phyloP scores from a whole-genome alignment of 2,113 vertebrate species.

The Corythoichthys haematopterus region DNA sequence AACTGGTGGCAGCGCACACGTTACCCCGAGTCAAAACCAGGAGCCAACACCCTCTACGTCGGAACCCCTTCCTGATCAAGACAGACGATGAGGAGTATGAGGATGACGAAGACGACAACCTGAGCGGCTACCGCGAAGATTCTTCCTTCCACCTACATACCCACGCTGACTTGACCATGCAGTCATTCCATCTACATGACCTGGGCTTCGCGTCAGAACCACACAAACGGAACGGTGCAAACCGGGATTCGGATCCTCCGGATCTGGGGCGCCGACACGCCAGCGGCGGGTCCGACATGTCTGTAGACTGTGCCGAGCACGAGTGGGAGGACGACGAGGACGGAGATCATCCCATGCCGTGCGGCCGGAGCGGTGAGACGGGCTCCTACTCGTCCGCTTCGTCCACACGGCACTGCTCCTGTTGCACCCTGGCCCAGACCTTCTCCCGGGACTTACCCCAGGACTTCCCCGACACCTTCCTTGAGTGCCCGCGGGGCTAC shows the following conservation, averaged over 20 bases:
- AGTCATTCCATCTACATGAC: slow-evolving; percentile 79
- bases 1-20: slow-evolving; percentile 50
- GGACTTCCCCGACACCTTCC: slow-evolving; percentile 67
- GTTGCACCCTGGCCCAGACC: slow-evolving; percentile 71
- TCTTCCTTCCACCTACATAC: slow-evolving; percentile 87
- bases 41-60: slow-evolving; percentile 64
- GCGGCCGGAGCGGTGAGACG: slow-evolving; percentile 56
- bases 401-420: slow-evolving; percentile 69
- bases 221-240: slow-evolving; percentile 71
- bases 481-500: slow-evolving; percentile 82
- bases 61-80: slow-evolving; percentile 88
- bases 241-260: slow-evolving; percentile 73
- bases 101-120: slow-evolving; percentile 61
- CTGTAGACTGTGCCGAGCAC: slow-evolving; percentile 81
- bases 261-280: slow-evolving; percentile 75
- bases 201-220: slow-evolving; percentile 68
- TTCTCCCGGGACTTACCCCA: slow-evolving; percentile 64
- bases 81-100: slow-evolving; percentile 66
- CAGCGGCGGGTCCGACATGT: slow-evolving; percentile 81
- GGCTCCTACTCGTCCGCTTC: slow-evolving; percentile 74
- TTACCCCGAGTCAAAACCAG: slow-evolving; percentile 55
- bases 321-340: slow-evolving; percentile 82
- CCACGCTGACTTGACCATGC: slow-evolving; percentile 52
- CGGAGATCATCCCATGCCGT: slow-evolving; percentile 69
- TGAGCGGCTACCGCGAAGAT: slow-evolving; percentile 74